Conservation (phyloP, 2,797 vertebrate genomes). For the Ateles fusciceps region DNA sequence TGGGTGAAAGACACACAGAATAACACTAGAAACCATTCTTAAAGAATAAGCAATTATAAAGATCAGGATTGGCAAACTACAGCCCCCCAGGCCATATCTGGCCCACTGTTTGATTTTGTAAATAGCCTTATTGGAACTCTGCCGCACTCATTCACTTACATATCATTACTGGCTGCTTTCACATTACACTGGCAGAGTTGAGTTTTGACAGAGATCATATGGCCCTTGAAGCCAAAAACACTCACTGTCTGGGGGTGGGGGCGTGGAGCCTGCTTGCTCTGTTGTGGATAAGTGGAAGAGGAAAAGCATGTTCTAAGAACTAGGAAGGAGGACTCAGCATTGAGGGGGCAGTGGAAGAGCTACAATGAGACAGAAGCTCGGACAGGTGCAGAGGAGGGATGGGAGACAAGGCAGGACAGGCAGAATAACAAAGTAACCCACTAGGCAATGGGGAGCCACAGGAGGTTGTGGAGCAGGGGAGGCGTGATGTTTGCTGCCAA, state of each 20-base stretch:
- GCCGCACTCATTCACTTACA: neutral
- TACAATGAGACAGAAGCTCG: fast-evolving
- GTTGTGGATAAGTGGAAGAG: neutral
- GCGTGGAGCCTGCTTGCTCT: neutral
- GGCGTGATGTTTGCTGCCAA: neutral
- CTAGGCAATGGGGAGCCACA: neutral
- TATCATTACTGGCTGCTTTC: neutral
- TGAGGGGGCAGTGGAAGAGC: neutral
- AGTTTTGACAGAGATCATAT: neutral
- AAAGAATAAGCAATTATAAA: fast-evolving
- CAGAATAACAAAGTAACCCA: fast-evolving
- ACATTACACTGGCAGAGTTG: fast-evolving
- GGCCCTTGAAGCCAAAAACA: neutral
- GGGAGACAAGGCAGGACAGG: neutral
- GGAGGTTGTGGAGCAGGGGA: neutral
- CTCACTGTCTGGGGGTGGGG: neutral
- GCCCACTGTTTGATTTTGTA: neutral
- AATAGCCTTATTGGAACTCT: neutral
- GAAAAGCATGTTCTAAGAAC: too few species aligned
- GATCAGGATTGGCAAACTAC: neutral
- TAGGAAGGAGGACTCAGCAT: fast-evolving
- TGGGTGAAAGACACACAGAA: neutral
- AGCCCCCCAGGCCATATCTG: fast-evolving
- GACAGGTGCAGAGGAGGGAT: fast-evolving
- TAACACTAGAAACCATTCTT: neutral